Conservation (phyloP, 2,797 vertebrate genomes). For the Danio kyathit region DNA sequence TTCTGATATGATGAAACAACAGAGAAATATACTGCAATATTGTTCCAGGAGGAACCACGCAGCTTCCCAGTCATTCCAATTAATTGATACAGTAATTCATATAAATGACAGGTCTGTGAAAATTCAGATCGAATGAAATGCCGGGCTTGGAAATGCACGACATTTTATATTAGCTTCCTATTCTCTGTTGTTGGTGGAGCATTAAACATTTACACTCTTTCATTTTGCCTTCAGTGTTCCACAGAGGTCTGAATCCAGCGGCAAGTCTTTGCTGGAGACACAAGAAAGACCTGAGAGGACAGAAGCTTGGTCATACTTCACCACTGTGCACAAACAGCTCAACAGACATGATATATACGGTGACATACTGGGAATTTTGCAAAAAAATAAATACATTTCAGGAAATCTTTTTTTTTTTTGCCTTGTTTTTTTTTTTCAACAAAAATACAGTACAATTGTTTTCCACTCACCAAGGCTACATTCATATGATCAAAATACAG, state of each 20-base stretch:
- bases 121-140: slow-evolving; percentile 42
- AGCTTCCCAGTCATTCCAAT: slow-evolving; percentile 57
- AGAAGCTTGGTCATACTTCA: slow-evolving; percentile 25
- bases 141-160: slow-evolving; percentile 48
- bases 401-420: too few species aligned
- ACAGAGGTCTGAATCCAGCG: slow-evolving; percentile 53
- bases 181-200: slow-evolving; percentile 57
- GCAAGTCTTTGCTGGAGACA: slow-evolving; percentile 44
- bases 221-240: slow-evolving; percentile 51
- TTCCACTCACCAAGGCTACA: background rate
- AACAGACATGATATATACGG: background rate
- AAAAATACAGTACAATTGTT: background rate
- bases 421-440: background rate
- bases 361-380: background rate
- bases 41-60: slow-evolving; percentile 53
- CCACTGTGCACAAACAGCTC: slow-evolving; percentile 11
- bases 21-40: slow-evolving; percentile 62
- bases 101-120: slow-evolving; percentile 55
- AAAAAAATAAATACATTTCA: too few species aligned
- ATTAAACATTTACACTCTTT: slow-evolving; percentile 63
- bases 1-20: slow-evolving; percentile 66
- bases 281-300: slow-evolving; percentile 47
- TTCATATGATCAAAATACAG: background rate
- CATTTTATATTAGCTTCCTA: slow-evolving; percentile 59
- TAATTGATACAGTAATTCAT: slow-evolving; percentile 62